Evolutionary conservation across 2,113 vertebrate species (phyloP).

Genomic region (Ctenodactylus gundi): DNA sequence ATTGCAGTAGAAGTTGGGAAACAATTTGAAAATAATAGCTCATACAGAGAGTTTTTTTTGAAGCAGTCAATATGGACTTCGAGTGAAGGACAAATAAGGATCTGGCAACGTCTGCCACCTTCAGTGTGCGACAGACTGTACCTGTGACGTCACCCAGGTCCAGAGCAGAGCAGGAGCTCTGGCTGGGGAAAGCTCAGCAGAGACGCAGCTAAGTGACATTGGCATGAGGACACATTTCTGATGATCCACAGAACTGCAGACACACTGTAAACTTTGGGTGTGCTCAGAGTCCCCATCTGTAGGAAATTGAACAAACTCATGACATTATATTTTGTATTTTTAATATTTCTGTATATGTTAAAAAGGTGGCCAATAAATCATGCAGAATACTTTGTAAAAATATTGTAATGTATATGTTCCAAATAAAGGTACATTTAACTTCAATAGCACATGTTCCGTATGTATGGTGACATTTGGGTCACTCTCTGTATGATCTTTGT

Average conservation of each 20-base stretch:
- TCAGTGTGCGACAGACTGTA: conserved; percentile 75
- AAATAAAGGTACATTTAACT: too few species aligned
- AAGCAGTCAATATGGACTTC: conserved; percentile 94
- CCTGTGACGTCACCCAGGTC: conserved; percentile 69
- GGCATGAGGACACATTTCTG: conserved; percentile 6
- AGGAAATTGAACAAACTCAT: too few species aligned
- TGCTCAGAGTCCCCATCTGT: too few species aligned
- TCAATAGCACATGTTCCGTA: too few species aligned
- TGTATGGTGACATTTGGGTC: too few species aligned
- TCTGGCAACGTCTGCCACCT: conserved; percentile 78
- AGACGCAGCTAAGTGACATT: conserved; percentile 57
- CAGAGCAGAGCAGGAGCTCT: conserved; percentile 51
- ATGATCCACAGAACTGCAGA: neutral
- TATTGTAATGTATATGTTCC: too few species aligned
- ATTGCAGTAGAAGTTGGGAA: conserved; percentile 96
- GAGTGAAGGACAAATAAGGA: conserved; percentile 95
- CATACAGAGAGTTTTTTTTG: conserved; percentile 91
- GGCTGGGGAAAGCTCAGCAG: neutral
- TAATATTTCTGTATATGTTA: too few species aligned
- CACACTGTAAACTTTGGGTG: too few species aligned
- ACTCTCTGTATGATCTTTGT: too few species aligned
- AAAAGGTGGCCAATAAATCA: too few species aligned
- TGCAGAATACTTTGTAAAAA: too few species aligned
- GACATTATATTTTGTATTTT: too few species aligned
- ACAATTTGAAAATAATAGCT: conserved; percentile 99